Percentiles rank a stretch among this genome's conserved stretches.
These are phyloP conservation scores for Augochlorella aurata DNA, from an alignment of 2,888 invertebrate genomes.

Conservation along the genomic window DNA sequence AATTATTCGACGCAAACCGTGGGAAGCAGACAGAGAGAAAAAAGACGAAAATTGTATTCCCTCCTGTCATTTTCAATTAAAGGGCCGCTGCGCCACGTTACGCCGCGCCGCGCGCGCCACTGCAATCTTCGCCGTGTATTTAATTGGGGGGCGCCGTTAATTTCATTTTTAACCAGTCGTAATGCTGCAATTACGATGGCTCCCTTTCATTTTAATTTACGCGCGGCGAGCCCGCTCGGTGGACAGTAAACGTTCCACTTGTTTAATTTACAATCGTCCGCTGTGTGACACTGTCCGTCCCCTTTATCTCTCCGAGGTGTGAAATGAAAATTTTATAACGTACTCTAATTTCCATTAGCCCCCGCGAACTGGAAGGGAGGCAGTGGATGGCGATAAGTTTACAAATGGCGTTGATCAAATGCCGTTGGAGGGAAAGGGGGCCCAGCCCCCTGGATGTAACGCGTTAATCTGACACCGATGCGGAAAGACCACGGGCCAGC, in stretches of 20 bases:
- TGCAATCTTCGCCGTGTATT: constrained; percentile 36
- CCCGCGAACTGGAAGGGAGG: neutral
- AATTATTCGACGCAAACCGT: neutral
- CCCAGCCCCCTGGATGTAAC: constrained; percentile 27
- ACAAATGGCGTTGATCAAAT: constrained; percentile 37
- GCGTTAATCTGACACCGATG: constrained; percentile 49
- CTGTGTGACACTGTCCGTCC: constrained; percentile 39
- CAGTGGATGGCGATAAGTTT: constrained; percentile 29
- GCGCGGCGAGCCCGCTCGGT: constrained; percentile 6
- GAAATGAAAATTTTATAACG: constrained; percentile 57
- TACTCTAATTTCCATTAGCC: constrained; percentile 56
- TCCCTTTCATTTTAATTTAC: constrained; percentile 51
- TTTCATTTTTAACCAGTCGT: constrained; percentile 57
- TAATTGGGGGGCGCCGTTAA: constrained; percentile 44
- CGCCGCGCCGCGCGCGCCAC: neutral
- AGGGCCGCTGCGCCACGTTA: neutral
- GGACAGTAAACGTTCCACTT: constrained; percentile 50
- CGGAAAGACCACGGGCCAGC: constrained; percentile 45
- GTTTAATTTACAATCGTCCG: constrained; percentile 53
- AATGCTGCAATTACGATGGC: constrained; percentile 51
- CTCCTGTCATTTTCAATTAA: constrained; percentile 51
- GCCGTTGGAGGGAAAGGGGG: neutral
- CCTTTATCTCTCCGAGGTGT: constrained; percentile 38
- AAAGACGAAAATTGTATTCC: constrained; percentile 17
- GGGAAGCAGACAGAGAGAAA: no score